These are phyloP conservation scores for Oreochromis aureus DNA, from an alignment of 2,113 vertebrate genomes.

Conservation along the genomic window DNA sequence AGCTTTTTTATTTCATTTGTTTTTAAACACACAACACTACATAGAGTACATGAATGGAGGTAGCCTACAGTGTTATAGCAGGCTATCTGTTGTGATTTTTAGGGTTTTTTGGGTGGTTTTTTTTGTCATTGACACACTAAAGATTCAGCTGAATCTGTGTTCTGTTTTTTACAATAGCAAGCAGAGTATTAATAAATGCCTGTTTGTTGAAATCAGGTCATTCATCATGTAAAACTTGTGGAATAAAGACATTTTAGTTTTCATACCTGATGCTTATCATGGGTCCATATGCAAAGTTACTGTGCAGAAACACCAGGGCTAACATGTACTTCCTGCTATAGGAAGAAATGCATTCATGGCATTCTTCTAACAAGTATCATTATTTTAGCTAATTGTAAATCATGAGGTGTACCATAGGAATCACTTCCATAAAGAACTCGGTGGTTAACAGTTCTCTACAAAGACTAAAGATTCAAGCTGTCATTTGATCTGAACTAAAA, in stretches of 20 bases:
- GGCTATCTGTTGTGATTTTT: neutral
- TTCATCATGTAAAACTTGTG: conserved; percentile 41
- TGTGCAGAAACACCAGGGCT: neutral
- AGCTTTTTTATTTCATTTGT: neutral
- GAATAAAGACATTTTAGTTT: conserved; percentile 56
- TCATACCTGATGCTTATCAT: conserved; percentile 23
- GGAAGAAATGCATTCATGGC: neutral
- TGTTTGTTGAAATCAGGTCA: conserved; percentile 50
- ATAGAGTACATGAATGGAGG: neutral
- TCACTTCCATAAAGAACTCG: neutral
- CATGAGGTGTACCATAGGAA: neutral
- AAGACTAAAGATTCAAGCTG: neutral
- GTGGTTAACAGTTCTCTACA: neutral
- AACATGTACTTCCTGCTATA: neutral
- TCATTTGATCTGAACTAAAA: neutral
- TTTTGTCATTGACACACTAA: conserved; percentile 30
- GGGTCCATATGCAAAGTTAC: conserved; percentile 19
- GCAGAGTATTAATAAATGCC: conserved; percentile 35
- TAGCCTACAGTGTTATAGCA: neutral
- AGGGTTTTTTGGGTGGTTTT: neutral
- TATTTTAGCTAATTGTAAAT: neutral
- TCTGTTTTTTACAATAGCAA: conserved; percentile 29
- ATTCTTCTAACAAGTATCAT: conserved; percentile 7
- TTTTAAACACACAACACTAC: conserved; percentile 44
- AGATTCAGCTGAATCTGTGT: conserved; percentile 37